Conservation (phyloP, 2,888 invertebrate genomes). For the Latrodectus hesperus region DNA sequence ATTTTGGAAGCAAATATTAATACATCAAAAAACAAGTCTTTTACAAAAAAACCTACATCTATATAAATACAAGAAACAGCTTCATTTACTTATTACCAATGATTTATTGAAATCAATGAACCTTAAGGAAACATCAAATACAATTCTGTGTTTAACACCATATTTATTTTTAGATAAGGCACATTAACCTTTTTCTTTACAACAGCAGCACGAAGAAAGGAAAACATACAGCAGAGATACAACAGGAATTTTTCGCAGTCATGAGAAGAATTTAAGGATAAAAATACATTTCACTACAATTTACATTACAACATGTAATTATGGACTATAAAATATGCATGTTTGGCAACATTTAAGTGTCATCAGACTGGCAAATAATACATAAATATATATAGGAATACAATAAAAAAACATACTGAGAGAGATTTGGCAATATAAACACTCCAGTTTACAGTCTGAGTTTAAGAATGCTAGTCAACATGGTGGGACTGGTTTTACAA, state of each 20-base stretch:
- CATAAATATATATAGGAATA: not conserved
- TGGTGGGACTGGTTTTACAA: no score
- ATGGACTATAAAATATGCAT: not conserved
- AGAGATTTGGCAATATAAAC: not conserved
- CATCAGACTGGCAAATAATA: not conserved
- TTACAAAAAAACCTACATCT: no score
- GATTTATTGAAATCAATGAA: slow-evolving; percentile 65
- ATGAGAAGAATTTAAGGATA: not conserved
- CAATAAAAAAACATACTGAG: not conserved
- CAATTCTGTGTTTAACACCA: slow-evolving; percentile 47
- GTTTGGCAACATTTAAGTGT: not conserved
- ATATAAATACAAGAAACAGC: no score
- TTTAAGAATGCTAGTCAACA: no score
- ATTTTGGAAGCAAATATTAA: no score
- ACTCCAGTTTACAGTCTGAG: no score
- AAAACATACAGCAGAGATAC: slow-evolving; percentile 22
- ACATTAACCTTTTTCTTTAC: slow-evolving; percentile 58
- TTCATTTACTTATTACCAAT: slow-evolving; percentile 39
- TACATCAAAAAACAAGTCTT: no score
- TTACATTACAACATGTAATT: no score
- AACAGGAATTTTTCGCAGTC: not conserved
- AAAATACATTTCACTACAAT: not conserved
- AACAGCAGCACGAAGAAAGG: slow-evolving; percentile 46
- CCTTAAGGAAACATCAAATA: slow-evolving; percentile 62
- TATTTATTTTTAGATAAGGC: slow-evolving; percentile 60